These are phyloP conservation scores for Euzetes globulus DNA, from an alignment of 2,888 invertebrate genomes.

Conservation along the genomic window DNA sequence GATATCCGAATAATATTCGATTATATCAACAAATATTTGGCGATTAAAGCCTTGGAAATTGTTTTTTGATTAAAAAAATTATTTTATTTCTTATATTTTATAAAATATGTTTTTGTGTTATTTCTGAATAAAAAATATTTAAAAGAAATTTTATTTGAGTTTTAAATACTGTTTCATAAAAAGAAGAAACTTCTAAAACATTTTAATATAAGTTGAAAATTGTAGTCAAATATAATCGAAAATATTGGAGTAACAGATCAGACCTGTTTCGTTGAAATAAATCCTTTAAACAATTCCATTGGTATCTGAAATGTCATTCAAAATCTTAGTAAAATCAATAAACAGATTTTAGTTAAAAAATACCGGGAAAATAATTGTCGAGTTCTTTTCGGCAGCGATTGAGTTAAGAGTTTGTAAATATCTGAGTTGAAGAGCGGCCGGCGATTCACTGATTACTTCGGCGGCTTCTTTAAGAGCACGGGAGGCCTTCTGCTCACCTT, in stretches of 20 bases:
- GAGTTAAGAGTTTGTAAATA: slow-evolving; percentile 42
- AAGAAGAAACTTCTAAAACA: background rate
- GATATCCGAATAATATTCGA: too few species aligned
- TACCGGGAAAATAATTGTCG: slow-evolving; percentile 42
- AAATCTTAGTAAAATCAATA: background rate
- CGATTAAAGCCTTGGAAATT: too few species aligned
- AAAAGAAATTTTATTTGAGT: too few species aligned
- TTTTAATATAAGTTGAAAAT: background rate
- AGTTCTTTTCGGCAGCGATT: slow-evolving; percentile 43
- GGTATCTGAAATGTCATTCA: slow-evolving; percentile 35
- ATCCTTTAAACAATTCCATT: slow-evolving; percentile 41
- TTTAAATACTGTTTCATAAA: too few species aligned
- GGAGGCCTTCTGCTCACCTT: slow-evolving; percentile 78
- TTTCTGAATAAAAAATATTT: too few species aligned
- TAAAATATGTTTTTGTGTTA: too few species aligned
- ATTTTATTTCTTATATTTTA: too few species aligned
- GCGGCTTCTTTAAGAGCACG: slow-evolving; percentile 76
- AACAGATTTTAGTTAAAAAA: background rate
- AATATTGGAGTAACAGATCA: background rate
- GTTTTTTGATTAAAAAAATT: too few species aligned
- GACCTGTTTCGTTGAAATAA: slow-evolving; percentile 12
- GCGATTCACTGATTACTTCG: slow-evolving; percentile 71
- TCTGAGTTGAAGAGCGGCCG: slow-evolving; percentile 62
- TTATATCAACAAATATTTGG: too few species aligned
- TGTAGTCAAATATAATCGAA: background rate